Percentiles rank a stretch among this genome's conserved stretches.
phyloP scores from a whole-genome alignment of 1,140 invertebrate genomes.

The Parasteatoda tepidariorum region DNA sequence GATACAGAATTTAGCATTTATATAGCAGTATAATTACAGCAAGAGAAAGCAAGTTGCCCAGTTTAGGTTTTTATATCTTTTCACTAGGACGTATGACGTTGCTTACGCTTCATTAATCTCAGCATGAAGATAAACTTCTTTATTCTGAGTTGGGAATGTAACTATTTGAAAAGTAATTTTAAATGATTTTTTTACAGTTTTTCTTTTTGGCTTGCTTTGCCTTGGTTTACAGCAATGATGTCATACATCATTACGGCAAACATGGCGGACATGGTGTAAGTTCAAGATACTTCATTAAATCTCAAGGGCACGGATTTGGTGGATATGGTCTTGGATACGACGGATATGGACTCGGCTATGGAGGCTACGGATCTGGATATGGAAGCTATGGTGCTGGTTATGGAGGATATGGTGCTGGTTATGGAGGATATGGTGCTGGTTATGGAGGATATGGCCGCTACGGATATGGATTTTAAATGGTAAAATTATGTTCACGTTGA shows the following conservation, averaged over 20 bases:
- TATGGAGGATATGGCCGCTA: background rate
- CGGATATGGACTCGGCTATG: background rate
- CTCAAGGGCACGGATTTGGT: background rate
- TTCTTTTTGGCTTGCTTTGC: conserved; percentile 9
- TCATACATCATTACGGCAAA: background rate
- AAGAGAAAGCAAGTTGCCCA: too few species aligned
- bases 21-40: too few species aligned
- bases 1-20: too few species aligned
- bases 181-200: conserved; percentile 8
- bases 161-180: too few species aligned
- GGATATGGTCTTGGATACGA: background rate
- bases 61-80: too few species aligned
- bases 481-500: too few species aligned
- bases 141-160: too few species aligned
- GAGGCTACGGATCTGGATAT: background rate
- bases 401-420: too few species aligned
- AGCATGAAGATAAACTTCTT: too few species aligned
- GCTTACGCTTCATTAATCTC: too few species aligned
- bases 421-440: background rate
- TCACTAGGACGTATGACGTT: too few species aligned
- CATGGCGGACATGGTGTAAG: conserved; percentile 16
- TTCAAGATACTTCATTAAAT: conserved; percentile 8
- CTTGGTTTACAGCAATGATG: background rate
- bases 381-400: background rate
- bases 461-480: background rate